Evolutionary conservation across 2,888 invertebrate genomes (phyloP).

Genomic region (Protophormia terraenovae): DNA sequence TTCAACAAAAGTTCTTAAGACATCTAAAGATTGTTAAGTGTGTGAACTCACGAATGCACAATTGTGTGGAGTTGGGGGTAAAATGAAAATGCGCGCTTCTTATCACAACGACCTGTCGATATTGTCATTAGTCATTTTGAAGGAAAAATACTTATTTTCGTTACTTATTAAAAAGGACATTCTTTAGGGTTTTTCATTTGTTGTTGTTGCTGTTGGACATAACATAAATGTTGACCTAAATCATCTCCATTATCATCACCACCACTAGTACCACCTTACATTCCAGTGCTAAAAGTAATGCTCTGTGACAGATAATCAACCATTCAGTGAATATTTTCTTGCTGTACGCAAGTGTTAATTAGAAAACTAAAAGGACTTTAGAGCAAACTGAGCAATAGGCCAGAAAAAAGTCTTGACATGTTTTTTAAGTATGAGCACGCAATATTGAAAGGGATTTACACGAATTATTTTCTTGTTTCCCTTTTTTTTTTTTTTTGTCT

Average conservation of each 20-base stretch:
- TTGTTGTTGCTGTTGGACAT: not conserved
- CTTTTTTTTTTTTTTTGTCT: not conserved
- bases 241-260: not conserved
- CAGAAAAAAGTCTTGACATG: not conserved
- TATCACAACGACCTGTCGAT: slow-evolving; percentile 29
- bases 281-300: too few species aligned
- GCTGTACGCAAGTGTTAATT: slow-evolving; percentile 33
- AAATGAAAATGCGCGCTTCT: not conserved
- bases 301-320: not conserved
- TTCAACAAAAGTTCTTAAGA: not conserved
- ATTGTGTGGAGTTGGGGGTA: not conserved
- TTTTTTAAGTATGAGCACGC: not conserved
- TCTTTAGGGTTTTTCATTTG: not conserved
- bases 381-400: not conserved
- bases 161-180: not conserved
- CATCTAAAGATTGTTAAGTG: not conserved
- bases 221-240: slow-evolving; percentile 1
- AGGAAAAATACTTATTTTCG: not conserved
- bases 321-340: not conserved
- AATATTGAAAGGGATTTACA: slow-evolving; percentile 40
- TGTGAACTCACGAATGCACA: not conserved
- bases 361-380: not conserved
- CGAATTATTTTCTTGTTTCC: slow-evolving; percentile 32
- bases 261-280: not conserved
- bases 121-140: slow-evolving; percentile 34